These are phyloP conservation scores for Drosophila pseudoobscura DNA, from an alignment of 1,140 invertebrate species.

Conservation along the genomic window DNA sequence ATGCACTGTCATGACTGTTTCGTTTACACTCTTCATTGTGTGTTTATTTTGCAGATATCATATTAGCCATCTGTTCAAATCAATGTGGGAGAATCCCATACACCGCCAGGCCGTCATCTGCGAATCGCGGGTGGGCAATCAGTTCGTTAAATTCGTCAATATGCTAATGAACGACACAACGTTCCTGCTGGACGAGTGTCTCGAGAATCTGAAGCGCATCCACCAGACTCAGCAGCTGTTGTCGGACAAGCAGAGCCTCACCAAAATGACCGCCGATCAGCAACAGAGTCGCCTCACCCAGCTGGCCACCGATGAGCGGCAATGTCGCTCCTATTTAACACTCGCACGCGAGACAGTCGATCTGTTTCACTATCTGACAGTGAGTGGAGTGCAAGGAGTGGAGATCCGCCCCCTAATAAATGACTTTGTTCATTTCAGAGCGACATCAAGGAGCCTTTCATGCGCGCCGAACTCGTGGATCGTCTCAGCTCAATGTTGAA, in stretches of 20 bases:
- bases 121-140: slow-evolving; percentile 92
- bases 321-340: slow-evolving; percentile 97
- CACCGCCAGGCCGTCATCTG: slow-evolving; percentile 89
- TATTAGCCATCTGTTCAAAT: slow-evolving; percentile 97
- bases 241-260: slow-evolving; percentile 88
- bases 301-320: slow-evolving; percentile 94
- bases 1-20: neutral
- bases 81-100: slow-evolving; percentile 90
- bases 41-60: slow-evolving; percentile 87
- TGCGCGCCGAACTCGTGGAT: slow-evolving; percentile 95
- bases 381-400: slow-evolving; percentile 61
- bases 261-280: slow-evolving; percentile 87
- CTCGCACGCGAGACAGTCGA: slow-evolving; percentile 97
- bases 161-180: slow-evolving; percentile 99
- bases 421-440: slow-evolving; percentile 41
- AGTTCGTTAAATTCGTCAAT: slow-evolving; percentile 99
- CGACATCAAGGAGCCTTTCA: slow-evolving; percentile 96
- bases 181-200: slow-evolving; percentile 97
- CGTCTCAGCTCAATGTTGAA: slow-evolving; percentile 98
- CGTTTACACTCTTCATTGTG: neutral
- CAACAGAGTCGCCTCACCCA: slow-evolving; percentile 91
- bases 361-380: slow-evolving; percentile 98
- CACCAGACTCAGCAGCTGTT: slow-evolving; percentile 95
- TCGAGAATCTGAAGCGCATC: slow-evolving; percentile 96
- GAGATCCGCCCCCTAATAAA: neutral